Percentiles rank a stretch among this genome's conserved stretches.
Evolutionary conservation across 2,888 invertebrate species (phyloP).

Genomic region (Taphrorychus bicolor): DNA sequence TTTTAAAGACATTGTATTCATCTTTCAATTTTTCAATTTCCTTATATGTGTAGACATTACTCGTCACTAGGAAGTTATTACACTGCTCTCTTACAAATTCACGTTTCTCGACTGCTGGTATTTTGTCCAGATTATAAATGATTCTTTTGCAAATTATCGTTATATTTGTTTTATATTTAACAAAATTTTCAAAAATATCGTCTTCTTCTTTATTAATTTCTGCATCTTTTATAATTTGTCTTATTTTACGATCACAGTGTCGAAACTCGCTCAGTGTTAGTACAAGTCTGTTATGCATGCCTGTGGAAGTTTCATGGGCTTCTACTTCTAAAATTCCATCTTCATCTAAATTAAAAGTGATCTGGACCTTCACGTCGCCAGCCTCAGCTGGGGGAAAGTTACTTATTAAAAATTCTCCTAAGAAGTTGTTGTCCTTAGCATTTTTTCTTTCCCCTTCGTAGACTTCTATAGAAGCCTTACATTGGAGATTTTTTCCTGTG

Average conservation of each 20-base stretch:
- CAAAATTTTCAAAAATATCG: conserved; percentile 29
- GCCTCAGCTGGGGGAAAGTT: conserved; percentile 40
- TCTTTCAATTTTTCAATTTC: neutral
- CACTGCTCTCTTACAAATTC: neutral
- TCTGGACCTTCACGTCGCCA: conserved; percentile 29
- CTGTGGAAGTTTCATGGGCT: conserved; percentile 29
- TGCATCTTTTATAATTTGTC: conserved; percentile 27
- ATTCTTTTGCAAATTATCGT: neutral
- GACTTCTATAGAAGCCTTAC: conserved; percentile 17
- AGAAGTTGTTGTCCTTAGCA: conserved; percentile 38
- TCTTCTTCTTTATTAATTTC: conserved; percentile 32
- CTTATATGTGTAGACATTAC: neutral
- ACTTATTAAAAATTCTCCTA: conserved; percentile 34
- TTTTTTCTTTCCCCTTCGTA: conserved; percentile 44
- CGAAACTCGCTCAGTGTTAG: conserved; percentile 36
- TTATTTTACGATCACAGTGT: conserved; percentile 35
- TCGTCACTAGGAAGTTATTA: neutral
- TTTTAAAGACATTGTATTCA: neutral
- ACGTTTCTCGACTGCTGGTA: neutral
- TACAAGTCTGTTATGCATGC: conserved; percentile 17
- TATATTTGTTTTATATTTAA: neutral
- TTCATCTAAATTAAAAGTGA: conserved; percentile 39
- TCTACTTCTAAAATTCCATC: conserved; percentile 44
- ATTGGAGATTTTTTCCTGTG: conserved; percentile 24
- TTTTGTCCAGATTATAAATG: conserved; percentile 5